Base-by-base conservation (phyloP, 2,113 vertebrate species). In the Anguilla japonica region DNA sequence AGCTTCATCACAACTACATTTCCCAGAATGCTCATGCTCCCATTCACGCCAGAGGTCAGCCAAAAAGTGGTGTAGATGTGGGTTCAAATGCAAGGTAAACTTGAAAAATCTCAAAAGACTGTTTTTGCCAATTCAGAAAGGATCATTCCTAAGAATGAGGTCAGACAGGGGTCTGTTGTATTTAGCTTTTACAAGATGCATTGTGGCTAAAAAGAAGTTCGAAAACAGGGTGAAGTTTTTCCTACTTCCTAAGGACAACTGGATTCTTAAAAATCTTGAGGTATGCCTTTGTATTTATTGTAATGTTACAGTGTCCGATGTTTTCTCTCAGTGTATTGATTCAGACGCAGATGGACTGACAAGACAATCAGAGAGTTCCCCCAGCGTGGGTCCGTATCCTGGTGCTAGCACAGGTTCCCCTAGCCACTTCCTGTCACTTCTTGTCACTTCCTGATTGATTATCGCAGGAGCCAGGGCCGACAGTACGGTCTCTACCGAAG, bases 201-300 rank as follows among this genome's bases (percentile, higher is more conserved):
- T 26, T 75, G n/a, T 13, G 50, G 82, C 86, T 83, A 83, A 89
- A 84, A 88, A 84, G 89, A 79, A 85, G 0, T 43, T 84, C 79
- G 87, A 89, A 57, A 6, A 89, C 85, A 84, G 53, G 92, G 91
- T 92, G 91, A 90, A 88, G 26, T 86, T 82, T 93, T 93, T 94
- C 86, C 46, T 26, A 79, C 90, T 87, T 82, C 88, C 88, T 75
- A 89, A 86, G 88, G 85, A 89, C 91, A 91, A 89, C 89, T 85
- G 87, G 89, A 91, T 5, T 67, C 84, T 87, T 90, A 91, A 90
- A 80, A 75, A 91, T 89, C 91, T 89, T 83, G 94, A 93, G 94
- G 93, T 93, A 75, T 75, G 71, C 71, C 71, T 75, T 75, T 75
- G 41, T 57, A 56, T 53, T 34, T 53, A 83, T 53, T 60, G 71